Conservation (phyloP, 2,113 vertebrate genomes). For the Manacus vitellinus region DNA sequence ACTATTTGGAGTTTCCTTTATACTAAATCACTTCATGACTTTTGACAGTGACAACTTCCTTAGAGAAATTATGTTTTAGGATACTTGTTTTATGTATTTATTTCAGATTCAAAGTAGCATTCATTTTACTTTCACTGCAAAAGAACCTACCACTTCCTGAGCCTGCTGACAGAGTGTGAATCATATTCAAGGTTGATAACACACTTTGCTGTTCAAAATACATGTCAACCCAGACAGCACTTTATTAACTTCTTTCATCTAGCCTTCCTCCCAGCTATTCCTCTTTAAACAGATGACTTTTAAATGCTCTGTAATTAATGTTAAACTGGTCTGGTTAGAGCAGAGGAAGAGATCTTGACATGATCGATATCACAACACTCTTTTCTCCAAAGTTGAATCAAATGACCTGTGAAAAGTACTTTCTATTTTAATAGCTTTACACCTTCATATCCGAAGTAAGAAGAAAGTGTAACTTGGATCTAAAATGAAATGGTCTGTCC, state of each 20-base stretch:
- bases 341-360: not conserved
- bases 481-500: not conserved
- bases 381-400: not conserved
- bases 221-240: not conserved
- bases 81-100: not conserved
- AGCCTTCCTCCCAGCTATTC: not conserved
- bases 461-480: not conserved
- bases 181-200: not conserved
- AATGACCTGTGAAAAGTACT: slow-evolving; percentile 3
- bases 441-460: not conserved
- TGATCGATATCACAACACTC: not conserved
- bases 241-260: not conserved
- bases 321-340: not conserved
- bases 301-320: not conserved
- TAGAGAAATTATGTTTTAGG: not conserved
- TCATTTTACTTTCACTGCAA: not conserved
- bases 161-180: not conserved
- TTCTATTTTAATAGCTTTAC: not conserved
- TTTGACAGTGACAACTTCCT: not conserved
- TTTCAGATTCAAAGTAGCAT: not conserved
- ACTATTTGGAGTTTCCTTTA: not conserved
- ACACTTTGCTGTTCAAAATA: not conserved
- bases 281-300: not conserved
- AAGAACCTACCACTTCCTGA: not conserved
- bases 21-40: not conserved